Percentiles rank a stretch among this genome's conserved stretches.
These are phyloP conservation scores for Ethmia dodecea DNA, from an alignment of 2,888 invertebrate species.

Conservation along the genomic window DNA sequence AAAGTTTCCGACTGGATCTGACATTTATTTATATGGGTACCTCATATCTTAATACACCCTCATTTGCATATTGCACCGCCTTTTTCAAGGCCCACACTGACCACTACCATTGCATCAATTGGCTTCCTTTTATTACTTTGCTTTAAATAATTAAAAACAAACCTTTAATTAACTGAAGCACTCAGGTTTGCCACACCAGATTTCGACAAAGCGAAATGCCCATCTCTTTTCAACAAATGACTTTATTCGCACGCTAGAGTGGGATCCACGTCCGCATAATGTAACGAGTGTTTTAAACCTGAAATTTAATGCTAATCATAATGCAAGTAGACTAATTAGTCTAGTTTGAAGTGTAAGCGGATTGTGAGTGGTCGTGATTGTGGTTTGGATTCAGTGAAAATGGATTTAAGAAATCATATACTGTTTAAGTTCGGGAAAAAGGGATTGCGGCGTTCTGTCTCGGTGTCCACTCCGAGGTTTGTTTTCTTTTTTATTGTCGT, in stretches of 20 bases:
- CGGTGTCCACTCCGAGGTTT: slow-evolving; percentile 65
- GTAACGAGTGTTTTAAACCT: slow-evolving; percentile 66
- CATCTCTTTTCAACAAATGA: slow-evolving; percentile 40
- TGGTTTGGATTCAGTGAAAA: slow-evolving; percentile 24
- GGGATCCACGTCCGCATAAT: slow-evolving; percentile 46
- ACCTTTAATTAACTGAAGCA: slow-evolving; percentile 39
- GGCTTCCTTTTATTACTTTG: slow-evolving; percentile 6
- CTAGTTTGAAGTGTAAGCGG: slow-evolving; percentile 53
- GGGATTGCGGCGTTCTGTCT: slow-evolving; percentile 50
- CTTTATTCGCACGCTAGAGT: slow-evolving; percentile 35
- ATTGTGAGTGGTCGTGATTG: slow-evolving; percentile 58
- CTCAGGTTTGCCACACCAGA: slow-evolving; percentile 40
- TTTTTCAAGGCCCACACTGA: too few species aligned
- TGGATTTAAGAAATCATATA: slow-evolving; percentile 61
- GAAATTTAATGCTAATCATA: slow-evolving; percentile 73
- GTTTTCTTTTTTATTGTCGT: too few species aligned
- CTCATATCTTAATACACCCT: too few species aligned
- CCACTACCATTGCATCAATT: slow-evolving; percentile 4
- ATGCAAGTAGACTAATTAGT: slow-evolving; percentile 68
- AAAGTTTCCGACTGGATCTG: too few species aligned
- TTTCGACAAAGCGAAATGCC: slow-evolving; percentile 41
- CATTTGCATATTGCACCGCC: too few species aligned
- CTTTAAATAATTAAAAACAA: slow-evolving; percentile 18
- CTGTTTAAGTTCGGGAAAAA: slow-evolving; percentile 46
- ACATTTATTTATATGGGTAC: too few species aligned